Evolutionary conservation across 2,113 vertebrate species (phyloP).

Genomic region (Eolophus roseicapilla): DNA sequence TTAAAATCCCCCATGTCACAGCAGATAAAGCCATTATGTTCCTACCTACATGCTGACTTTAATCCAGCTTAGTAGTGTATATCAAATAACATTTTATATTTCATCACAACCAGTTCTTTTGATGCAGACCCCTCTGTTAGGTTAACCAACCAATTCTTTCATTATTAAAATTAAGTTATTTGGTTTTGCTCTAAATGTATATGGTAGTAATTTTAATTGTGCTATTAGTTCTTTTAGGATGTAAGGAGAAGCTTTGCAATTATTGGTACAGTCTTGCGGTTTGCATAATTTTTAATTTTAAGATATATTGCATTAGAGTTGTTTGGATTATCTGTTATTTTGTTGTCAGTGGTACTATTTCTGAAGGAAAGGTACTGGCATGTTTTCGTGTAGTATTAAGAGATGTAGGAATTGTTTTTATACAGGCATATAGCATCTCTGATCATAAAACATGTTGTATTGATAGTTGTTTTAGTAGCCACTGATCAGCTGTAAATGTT

Average conservation of each 20-base stretch:
- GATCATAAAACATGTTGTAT: constrained; percentile 2
- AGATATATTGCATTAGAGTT: not conserved
- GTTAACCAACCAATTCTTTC: not conserved
- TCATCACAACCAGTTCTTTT: not conserved
- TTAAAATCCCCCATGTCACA: not conserved
- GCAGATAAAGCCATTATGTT: not conserved
- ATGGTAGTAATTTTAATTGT: not conserved
- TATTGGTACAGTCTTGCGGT: not conserved
- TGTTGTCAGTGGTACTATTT: not conserved
- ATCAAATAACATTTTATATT: not conserved
- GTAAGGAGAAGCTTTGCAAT: not conserved
- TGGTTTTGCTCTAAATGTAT: not conserved
- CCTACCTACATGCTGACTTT: not conserved
- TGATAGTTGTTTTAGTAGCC: constrained; percentile 28
- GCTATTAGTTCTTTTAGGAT: not conserved
- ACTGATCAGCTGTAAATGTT: constrained; percentile 64
- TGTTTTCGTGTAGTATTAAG: not conserved
- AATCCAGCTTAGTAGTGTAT: not conserved
- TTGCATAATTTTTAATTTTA: not conserved
- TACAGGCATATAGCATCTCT: not conserved
- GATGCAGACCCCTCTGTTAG: not conserved
- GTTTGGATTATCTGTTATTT: not conserved
- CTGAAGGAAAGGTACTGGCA: not conserved
- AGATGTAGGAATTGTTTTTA: constrained; percentile 9
- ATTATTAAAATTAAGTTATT: not conserved